Base-by-base conservation (phyloP, 2,797 vertebrate species). In the Emydoidea blandingii region DNA sequence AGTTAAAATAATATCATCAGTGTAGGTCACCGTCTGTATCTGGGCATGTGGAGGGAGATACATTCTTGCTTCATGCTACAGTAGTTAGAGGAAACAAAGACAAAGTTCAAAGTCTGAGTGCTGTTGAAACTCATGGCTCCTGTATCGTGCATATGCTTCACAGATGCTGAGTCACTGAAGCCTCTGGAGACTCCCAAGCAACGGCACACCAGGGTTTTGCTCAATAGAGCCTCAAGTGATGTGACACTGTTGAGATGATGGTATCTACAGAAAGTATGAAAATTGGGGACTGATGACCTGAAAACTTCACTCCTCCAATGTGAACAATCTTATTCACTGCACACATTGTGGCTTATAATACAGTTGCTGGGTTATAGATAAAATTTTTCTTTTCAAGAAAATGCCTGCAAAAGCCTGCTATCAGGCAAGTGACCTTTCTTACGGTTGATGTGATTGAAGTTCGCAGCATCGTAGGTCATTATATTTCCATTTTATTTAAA, bases 401-500 rank as follows among this genome's bases (percentile, higher is more conserved):
- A 92, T 9, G 78, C 74, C 65, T 92, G 74, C 41, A 93, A 87
- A 96, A 89, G 91, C 91, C 81, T 96, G 81, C 80, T 95, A 89
- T 90, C 62, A 93, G 56, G 94, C 91, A 85, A 92, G 79, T 87
- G 85, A 92, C 86, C 92, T 82, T 83, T 74, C 68, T 94, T 88
- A 91, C 88, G 81, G 85, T 92, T 90, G 92, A 89, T n/a, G 81
- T 94, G 93, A 94, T 53, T 78, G 81, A 86, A 83, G 65, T 94
- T 97, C 94, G 82, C 76, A 95, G 68, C 91, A 92, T 93, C 87
- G 87, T 87, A 94, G 47, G n/a, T 97, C 94, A 95, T 97, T 95
- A 96, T 92, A 92, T 94, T 95, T 95, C 88, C 19, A 82, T 93
- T 95, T 97, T 90, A 95, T 95, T 97, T 97, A 96, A 97, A 95